Evolutionary conservation across 2,888 invertebrate species (phyloP).

Genomic region (Drosophila mimetica): DNA sequence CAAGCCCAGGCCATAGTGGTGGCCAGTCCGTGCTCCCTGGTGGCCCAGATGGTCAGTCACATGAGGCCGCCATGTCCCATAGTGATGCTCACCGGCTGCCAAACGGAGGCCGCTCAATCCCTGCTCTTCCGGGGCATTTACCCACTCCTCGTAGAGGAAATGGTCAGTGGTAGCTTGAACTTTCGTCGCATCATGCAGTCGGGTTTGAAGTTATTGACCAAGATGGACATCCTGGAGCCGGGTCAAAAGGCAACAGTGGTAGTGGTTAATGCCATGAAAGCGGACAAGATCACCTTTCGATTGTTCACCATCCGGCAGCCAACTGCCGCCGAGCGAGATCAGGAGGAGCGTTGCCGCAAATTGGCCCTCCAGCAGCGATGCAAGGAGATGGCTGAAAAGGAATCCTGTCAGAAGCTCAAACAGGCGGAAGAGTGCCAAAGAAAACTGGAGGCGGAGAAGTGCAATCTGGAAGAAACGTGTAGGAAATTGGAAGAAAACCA

Average conservation of each 20-base stretch:
- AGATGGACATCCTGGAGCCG: slow-evolving; percentile 44
- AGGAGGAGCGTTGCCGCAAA: slow-evolving; percentile 11
- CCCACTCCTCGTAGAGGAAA: slow-evolving; percentile 51
- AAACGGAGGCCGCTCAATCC: slow-evolving; percentile 92
- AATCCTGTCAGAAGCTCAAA: neutral
- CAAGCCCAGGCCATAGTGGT: slow-evolving; percentile 94
- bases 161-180: slow-evolving; percentile 35
- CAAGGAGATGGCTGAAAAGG: slow-evolving; percentile 3
- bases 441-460: too few relatives aligned
- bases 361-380: slow-evolving; percentile 12
- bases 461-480: neutral
- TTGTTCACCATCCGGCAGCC: slow-evolving; percentile 32
- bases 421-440: neutral
- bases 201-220: slow-evolving; percentile 39
- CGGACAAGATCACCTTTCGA: slow-evolving; percentile 51
- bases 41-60: slow-evolving; percentile 94
- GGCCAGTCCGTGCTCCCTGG: slow-evolving; percentile 86
- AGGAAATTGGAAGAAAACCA: neutral
- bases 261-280: slow-evolving; percentile 53
- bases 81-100: slow-evolving; percentile 93
- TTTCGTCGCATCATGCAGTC: slow-evolving; percentile 37
- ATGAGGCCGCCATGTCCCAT: slow-evolving; percentile 97
- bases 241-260: slow-evolving; percentile 38
- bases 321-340: slow-evolving; percentile 6
- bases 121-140: slow-evolving; percentile 52